Base-by-base conservation (phyloP, 2,888 invertebrate genomes). In the Pediacus dermestoides region DNA sequence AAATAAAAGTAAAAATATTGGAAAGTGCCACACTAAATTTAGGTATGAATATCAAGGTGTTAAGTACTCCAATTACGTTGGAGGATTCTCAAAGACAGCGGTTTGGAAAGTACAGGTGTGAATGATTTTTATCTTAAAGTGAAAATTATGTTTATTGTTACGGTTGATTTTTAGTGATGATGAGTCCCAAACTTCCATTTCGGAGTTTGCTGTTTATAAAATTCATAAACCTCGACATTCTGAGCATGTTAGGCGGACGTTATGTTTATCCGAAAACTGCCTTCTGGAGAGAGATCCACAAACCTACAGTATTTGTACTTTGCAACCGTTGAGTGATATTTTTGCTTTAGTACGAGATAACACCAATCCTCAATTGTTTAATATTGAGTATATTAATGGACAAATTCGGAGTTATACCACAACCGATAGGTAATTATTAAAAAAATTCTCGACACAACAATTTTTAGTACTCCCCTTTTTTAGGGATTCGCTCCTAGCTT, bases 131-230 rank as follows among this genome's bases (percentile, higher is more conserved):
- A n/a, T n/a, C n/a, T n/a, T 18, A 21, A 11, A 10, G 22, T 27
- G 15, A 7, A 14, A n/a, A 25, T 23, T 10, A 25, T 10, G 16
- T 12, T 32, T 32, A 14, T 8, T 25, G 21, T 12, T 16, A 18
- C 11, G n/a, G n/a, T 7, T 37, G 11, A 7, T 6, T 48, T 44
- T 46, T 67, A 95, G 95, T 61, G 85, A 85, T 7, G 99, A 99
- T 71, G 91, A 94, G 65, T 89, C 89, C 64, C 82, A 96, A 63
- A 99, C 97, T 2, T 96, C 97, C 1, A 82, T 96, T 44, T 88
- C 91, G 9, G 99, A 99, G 73, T 99, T 99, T 69, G 82, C 82
- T 44, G 94, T 99, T 2, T 91, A 96, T 66, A 99, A 99, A 73
- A 80, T 88, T 53, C 79, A 78, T 54, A 86, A 88, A 10, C 74